Base-by-base conservation (phyloP, 2,113 vertebrate species). In the Perccottus glenii region DNA sequence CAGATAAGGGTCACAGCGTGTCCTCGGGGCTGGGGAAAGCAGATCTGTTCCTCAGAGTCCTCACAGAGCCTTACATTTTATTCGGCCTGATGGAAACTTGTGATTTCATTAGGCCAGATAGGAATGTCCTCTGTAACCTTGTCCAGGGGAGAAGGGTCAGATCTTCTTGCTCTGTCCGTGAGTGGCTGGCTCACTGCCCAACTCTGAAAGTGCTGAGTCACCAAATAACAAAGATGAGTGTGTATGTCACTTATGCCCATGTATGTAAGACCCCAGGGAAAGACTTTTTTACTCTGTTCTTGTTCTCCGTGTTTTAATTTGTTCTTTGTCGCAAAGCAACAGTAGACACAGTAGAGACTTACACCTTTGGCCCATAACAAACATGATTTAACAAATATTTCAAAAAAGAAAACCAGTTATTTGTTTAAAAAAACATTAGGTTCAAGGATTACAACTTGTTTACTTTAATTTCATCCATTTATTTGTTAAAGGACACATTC, bases 31-130 rank as follows among this genome's bases (percentile, higher is more conserved):
- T 43, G 10, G n/a, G 38, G 55, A 46, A 49, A 27, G 46, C 70
- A 70, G 63, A 80, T 70, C 55, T 65, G 53, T 59, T 32, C 1
- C 51, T 57, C 58, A 38, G 38, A 48, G 27, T 64, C 40, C 11
- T 38, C 56, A 56, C 53, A 12, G 1, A 27, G 51, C 73, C 67
- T 66, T 12, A 19, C 60, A 32, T 47, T 73, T 75, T 66, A 61
- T 77, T 75, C 64, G 57, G 55, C 60, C 58, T 53, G 56, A 73
- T 71, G 67, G 40, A 73, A 56, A 43, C 46, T 62, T 1, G 1
- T 82, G 78, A 89, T 87, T 82, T 83, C 50, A 88, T 84, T 83
- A 71, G 67, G 56, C 33, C 11, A 57, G 69, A 84, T 74, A 73
- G 73, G 57, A 70, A 32, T 19, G 74, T 85, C 71, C 70, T 81